phyloP scores from a whole-genome alignment of 53 echinoderm and acorn worm species.

The Crossaster papposus region DNA sequence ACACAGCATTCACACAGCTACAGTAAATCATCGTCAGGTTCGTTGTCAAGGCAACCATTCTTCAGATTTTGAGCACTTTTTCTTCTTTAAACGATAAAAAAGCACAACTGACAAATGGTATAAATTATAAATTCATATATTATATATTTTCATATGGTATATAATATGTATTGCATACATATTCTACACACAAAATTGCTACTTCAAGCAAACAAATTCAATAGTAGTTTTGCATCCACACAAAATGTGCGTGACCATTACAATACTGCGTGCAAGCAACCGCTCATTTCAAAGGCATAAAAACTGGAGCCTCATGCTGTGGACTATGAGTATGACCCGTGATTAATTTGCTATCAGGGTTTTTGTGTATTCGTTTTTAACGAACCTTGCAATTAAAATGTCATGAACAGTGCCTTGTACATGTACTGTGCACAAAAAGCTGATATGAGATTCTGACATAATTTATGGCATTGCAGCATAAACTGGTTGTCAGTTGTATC shows the following conservation, averaged over 20 bases:
- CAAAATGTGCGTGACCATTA: neutral
- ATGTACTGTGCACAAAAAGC: neutral
- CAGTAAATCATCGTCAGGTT: too few relatives aligned
- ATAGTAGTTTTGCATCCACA: neutral
- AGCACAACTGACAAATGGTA: too few relatives aligned
- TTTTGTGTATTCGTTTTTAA: neutral
- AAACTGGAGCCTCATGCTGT: neutral
- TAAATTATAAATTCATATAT: too few relatives aligned
- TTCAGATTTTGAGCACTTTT: too few relatives aligned
- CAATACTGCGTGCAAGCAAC: neutral
- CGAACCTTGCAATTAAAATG: slow-evolving; percentile 37
- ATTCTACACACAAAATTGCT: too few relatives aligned
- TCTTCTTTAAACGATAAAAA: too few relatives aligned
- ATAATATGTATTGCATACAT: too few relatives aligned
- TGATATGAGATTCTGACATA: neutral
- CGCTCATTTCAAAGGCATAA: neutral
- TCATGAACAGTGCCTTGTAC: slow-evolving; percentile 8
- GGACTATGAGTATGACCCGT: slow-evolving; percentile 26
- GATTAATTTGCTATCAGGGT: neutral
- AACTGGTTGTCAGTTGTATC: too few relatives aligned
- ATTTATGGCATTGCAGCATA: neutral
- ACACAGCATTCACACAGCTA: too few relatives aligned
- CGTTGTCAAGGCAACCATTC: too few relatives aligned
- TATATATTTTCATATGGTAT: too few relatives aligned
- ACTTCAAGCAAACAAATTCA: too few relatives aligned